Evolutionary conservation across 2,888 invertebrate species (phyloP), one percentile per base, ranked within the genome.

Genomic region (Lomographa bimaculata): DNA sequence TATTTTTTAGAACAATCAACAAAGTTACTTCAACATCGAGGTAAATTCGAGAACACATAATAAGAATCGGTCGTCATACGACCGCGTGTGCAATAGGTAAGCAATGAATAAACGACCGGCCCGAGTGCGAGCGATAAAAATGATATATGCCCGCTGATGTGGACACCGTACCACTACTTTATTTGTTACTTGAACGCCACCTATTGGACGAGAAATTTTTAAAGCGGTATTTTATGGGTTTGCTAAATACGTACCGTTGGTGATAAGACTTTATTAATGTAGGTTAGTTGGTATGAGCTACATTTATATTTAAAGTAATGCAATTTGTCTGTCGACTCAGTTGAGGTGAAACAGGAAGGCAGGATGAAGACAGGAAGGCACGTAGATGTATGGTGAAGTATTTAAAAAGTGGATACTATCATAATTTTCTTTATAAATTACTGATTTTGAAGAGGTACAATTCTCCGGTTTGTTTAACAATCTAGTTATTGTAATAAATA

Each of bases 71-170:
- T 73, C 74, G 71, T 80, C 77, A 79, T 60, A 70, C 59, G 44
- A 63, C 64, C 69, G 67, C 74, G 78, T 72, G 69, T 82, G 84
- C 85, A 85, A 85, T 89, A 89, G 85, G 87, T 85, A 80, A 82
- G 79, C 85, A 82, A 84, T 85, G 86, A 89, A 89, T 86, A 86
- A 84, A 79, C 79, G 79, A 67, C 66, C 70, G 75, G 72, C 65
- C 71, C 72, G 75, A 81, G 81, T 77, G 76, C 75, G 74, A 72
- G 76, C 86, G 87, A 89, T 89, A 89, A 89, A 89, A 89, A 89
- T 89, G 87, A 89, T 84, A 86, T 86, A 89, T 82, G 78, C 57
- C 60, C 60, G 54, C 74, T 74, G 67, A 78, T 71, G 79, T 74
- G 80, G 76, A 78, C 79, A 73, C 70, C 57, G 63, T 63, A 64